A percentile compares a stretch with the other conserved stretches of the same genome.
Conservation (phyloP, 2,797 vertebrate species). For the Catostomus latipinnis region DNA sequence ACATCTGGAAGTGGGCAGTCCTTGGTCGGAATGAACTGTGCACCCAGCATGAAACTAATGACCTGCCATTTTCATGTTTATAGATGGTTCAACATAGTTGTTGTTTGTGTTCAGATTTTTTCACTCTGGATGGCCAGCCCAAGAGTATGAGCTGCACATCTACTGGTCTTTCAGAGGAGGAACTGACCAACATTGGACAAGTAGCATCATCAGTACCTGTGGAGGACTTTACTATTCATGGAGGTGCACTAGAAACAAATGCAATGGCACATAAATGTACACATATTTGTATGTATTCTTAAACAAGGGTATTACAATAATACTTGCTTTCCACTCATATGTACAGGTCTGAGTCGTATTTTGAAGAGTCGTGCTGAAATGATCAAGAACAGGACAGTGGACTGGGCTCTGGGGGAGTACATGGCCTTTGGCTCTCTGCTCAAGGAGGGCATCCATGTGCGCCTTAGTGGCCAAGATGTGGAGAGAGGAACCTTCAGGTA, state of each 20-base stretch:
- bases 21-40: background rate
- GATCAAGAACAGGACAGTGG: constrained; percentile 84
- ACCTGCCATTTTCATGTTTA: background rate
- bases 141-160: constrained; percentile 88
- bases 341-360: constrained; percentile 82
- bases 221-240: constrained; percentile 90
- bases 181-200: constrained; percentile 82
- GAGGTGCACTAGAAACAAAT: constrained; percentile 70
- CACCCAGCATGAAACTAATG: too few species aligned
- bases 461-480: constrained; percentile 88
- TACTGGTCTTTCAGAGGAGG: constrained; percentile 84
- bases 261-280: constrained; percentile 72
- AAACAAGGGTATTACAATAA: background rate
- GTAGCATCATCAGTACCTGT: constrained; percentile 89
- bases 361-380: constrained; percentile 85
- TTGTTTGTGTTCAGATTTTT: constrained; percentile 78
- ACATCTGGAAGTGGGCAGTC: background rate
- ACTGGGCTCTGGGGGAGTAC: constrained; percentile 91
- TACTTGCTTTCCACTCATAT: background rate
- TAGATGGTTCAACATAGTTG: background rate
- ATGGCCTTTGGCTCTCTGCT: constrained; percentile 90
- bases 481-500: constrained; percentile 92
- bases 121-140: constrained; percentile 88
- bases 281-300: background rate
- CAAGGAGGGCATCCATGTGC: constrained; percentile 88